Conservation (phyloP, 2,113 vertebrate genomes). For the Indicator indicator region DNA sequence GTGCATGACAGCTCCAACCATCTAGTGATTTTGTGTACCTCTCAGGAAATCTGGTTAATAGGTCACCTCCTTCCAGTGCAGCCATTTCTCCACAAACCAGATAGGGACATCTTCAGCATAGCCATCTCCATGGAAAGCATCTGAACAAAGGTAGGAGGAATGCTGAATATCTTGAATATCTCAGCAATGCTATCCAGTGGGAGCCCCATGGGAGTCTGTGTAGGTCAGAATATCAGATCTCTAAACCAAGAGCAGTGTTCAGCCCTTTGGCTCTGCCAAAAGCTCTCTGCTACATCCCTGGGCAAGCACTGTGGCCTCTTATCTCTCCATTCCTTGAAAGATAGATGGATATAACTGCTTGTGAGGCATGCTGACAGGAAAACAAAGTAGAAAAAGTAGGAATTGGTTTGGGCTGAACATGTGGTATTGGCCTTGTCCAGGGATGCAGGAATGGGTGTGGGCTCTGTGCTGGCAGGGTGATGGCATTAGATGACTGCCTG, state of each 20-base stretch:
- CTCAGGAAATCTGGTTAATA: not conserved
- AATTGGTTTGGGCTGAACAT: not conserved
- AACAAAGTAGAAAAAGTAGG: accelerated
- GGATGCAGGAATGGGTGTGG: not conserved
- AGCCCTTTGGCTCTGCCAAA: not conserved
- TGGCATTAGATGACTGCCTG: not conserved
- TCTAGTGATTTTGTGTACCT: too few relatives aligned
- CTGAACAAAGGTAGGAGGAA: not conserved
- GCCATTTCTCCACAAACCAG: not conserved
- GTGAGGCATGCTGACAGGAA: accelerated
- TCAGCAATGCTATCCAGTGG: not conserved
- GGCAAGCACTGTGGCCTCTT: not conserved
- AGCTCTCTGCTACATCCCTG: not conserved
- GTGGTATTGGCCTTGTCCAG: not conserved
- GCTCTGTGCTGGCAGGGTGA: not conserved
- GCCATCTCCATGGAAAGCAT: not conserved
- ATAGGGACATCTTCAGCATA: not conserved
- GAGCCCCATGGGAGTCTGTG: not conserved
- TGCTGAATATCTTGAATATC: not conserved
- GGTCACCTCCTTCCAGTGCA: not conserved
- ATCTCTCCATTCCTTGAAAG: not conserved
- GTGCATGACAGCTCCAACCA: accelerated
- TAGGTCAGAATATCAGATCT: not conserved
- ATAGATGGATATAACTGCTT: not conserved
- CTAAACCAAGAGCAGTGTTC: not conserved